Evolutionary conservation across 2,888 invertebrate genomes (phyloP).

Genomic region (Trachelus troglodyta): DNA sequence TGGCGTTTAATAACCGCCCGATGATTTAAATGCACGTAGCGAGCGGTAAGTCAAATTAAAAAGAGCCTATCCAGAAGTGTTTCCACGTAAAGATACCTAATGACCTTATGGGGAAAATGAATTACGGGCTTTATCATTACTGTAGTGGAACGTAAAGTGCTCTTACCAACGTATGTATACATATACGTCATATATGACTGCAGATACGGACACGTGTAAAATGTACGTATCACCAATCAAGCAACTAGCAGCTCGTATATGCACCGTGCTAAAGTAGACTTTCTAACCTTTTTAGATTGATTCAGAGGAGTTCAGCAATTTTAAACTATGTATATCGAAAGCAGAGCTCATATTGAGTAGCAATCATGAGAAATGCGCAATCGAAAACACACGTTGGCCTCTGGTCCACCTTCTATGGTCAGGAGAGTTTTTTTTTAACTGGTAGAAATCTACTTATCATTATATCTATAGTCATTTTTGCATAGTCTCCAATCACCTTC

Average conservation of each 20-base stretch:
- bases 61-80: neutral
- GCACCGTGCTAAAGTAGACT: neutral
- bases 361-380: neutral
- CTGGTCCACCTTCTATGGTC: neutral
- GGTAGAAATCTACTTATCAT: neutral
- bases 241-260: neutral
- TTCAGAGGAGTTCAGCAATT: neutral
- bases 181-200: neutral
- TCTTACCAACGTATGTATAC: neutral
- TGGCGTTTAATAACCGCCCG: neutral
- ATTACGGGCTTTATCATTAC: neutral
- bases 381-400: neutral
- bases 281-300: neutral
- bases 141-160: neutral
- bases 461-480: neutral
- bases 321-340: neutral
- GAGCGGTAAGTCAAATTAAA: neutral
- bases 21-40: constrained; percentile 2
- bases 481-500: neutral
- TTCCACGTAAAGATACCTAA: neutral
- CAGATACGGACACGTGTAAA: neutral
- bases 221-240: neutral
- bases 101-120: neutral
- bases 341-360: neutral
- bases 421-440: neutral